Conservation (phyloP, 2,113 vertebrate genomes). For the Pteronura brasiliensis region DNA sequence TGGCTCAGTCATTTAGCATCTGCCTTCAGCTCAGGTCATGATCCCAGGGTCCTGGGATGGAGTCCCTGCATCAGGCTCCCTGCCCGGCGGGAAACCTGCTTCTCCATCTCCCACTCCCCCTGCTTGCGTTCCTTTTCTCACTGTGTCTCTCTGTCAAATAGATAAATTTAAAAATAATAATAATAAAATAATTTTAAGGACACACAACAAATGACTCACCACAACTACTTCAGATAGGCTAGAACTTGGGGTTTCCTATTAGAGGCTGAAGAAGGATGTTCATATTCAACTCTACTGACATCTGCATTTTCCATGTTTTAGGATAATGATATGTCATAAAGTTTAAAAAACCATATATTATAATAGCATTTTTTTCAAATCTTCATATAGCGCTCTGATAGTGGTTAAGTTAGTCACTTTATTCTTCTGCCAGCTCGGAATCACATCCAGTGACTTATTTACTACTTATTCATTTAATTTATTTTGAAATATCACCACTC, state of each 20-base stretch:
- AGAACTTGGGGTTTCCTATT: not conserved
- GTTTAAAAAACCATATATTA: not conserved
- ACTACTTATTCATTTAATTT: not conserved
- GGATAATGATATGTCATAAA: not conserved
- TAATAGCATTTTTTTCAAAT: not conserved
- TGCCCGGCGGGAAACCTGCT: too few relatives aligned
- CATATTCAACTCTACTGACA: not conserved
- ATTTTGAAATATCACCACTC: slow-evolving; percentile 17
- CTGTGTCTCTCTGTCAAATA: too few relatives aligned
- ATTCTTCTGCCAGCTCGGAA: not conserved
- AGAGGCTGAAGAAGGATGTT: not conserved
- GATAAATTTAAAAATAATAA: too few relatives aligned
- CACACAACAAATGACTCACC: not conserved
- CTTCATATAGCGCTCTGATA: not conserved
- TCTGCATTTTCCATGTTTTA: not conserved
- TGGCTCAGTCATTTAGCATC: too few relatives aligned
- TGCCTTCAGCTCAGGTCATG: too few relatives aligned
- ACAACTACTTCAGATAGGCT: not conserved
- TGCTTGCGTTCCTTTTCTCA: too few relatives aligned
- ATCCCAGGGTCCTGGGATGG: too few relatives aligned
- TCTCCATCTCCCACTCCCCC: too few relatives aligned
- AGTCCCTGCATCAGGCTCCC: too few relatives aligned
- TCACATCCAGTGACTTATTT: not conserved
- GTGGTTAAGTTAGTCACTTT: not conserved
- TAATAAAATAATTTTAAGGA: not conserved